Evolutionary conservation across 2,888 invertebrate genomes (phyloP).

Genomic region (Acleris holmiana): DNA sequence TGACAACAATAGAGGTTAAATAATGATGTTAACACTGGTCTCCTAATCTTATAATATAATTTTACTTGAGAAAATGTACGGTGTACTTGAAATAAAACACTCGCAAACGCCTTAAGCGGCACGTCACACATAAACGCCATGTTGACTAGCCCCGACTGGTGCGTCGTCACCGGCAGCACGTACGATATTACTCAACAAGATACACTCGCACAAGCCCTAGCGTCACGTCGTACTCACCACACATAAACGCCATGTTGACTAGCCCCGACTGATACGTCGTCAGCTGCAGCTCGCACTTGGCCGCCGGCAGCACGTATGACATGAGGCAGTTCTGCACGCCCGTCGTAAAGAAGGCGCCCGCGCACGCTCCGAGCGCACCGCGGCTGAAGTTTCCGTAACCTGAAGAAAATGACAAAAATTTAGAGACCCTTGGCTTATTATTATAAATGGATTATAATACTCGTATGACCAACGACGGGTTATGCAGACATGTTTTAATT

Average conservation of each 20-base stretch:
- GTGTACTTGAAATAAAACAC: slow-evolving; percentile 84
- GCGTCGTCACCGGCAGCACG: slow-evolving; percentile 75
- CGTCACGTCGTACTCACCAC: slow-evolving; percentile 75
- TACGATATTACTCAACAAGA: slow-evolving; percentile 44
- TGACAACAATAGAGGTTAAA: too few relatives aligned
- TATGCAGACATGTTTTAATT: too few relatives aligned
- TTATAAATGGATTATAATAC: too few relatives aligned
- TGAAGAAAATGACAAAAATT: slow-evolving; percentile 49
- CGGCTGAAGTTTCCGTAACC: slow-evolving; percentile 89
- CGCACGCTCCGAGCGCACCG: slow-evolving; percentile 86
- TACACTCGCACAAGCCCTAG: slow-evolving; percentile 86
- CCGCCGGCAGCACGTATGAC: slow-evolving; percentile 89
- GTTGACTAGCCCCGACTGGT: slow-evolving; percentile 88
- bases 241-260: slow-evolving; percentile 89
- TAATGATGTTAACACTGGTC: too few relatives aligned
- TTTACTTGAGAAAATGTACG: too few relatives aligned
- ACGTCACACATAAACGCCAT: slow-evolving; percentile 86
- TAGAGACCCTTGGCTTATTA: too few relatives aligned
- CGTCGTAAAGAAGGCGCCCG: slow-evolving; percentile 85
- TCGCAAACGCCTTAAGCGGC: slow-evolving; percentile 69
- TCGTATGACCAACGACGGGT: too few relatives aligned
- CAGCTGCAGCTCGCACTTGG: slow-evolving; percentile 87
- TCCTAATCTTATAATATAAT: too few relatives aligned
- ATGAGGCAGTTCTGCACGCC: slow-evolving; percentile 88
- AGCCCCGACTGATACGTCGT: slow-evolving; percentile 87